Evolutionary conservation across 2,888 invertebrate species (phyloP).

Genomic region (Lycia hirtaria): DNA sequence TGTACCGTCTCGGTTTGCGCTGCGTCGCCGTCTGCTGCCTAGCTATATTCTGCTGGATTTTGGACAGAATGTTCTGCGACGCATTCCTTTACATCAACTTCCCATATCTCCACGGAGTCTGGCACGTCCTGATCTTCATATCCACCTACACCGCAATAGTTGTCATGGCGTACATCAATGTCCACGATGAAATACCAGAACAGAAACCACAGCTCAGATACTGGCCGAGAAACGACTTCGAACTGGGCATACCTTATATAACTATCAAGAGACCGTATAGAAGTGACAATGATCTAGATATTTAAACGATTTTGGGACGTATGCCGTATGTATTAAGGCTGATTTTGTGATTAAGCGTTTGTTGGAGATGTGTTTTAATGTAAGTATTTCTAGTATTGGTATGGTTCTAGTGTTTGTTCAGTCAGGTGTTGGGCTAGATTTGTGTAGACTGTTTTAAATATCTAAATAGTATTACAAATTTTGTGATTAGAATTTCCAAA

Average conservation of each 20-base stretch:
- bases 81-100: slow-evolving; percentile 91
- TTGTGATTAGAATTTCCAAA: not conserved
- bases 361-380: slow-evolving; percentile 17
- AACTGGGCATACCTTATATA: slow-evolving; percentile 91
- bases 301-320: slow-evolving; percentile 56
- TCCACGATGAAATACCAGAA: slow-evolving; percentile 89
- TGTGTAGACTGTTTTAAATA: slow-evolving; percentile 9
- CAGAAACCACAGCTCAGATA: slow-evolving; percentile 89
- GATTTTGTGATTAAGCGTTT: slow-evolving; percentile 36
- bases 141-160: slow-evolving; percentile 91
- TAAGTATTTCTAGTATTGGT: slow-evolving; percentile 23
- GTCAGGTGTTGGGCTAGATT: slow-evolving; percentile 7
- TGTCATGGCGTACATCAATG: slow-evolving; percentile 92
- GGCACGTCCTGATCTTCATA: slow-evolving; percentile 93
- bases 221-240: slow-evolving; percentile 92
- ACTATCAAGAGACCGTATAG: slow-evolving; percentile 86
- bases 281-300: slow-evolving; percentile 71
- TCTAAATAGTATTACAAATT: slow-evolving; percentile 3
- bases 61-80: slow-evolving; percentile 92
- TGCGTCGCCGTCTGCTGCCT: slow-evolving; percentile 88
- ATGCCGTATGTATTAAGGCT: slow-evolving; percentile 35
- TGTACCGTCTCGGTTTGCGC: slow-evolving; percentile 89
- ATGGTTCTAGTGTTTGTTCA: slow-evolving; percentile 14
- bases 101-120: slow-evolving; percentile 93
- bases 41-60: slow-evolving; percentile 91